Conservation (phyloP, 2,888 invertebrate species). For the Nomada flava region DNA sequence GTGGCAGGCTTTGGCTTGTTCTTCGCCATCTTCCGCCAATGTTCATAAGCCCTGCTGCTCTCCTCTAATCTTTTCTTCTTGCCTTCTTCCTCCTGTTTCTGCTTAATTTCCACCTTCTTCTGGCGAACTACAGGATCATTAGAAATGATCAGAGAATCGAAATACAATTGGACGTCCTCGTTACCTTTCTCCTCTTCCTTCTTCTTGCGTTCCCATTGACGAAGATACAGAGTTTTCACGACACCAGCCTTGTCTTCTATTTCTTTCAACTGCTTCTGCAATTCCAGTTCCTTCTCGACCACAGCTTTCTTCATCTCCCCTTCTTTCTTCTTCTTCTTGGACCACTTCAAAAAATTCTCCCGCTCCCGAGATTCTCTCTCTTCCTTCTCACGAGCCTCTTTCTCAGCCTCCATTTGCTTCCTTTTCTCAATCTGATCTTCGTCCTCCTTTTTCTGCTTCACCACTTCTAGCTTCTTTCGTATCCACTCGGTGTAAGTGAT, state of each 20-base stretch:
- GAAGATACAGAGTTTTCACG: constrained; percentile 79
- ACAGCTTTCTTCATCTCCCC: constrained; percentile 83
- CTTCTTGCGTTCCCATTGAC: constrained; percentile 86
- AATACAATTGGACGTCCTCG: background rate
- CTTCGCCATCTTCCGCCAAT: constrained; percentile 88
- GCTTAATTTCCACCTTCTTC: constrained; percentile 84
- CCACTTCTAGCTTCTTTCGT: constrained; percentile 83
- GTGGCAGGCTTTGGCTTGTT: constrained; percentile 87
- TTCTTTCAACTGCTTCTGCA: constrained; percentile 83
- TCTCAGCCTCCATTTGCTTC: constrained; percentile 70
- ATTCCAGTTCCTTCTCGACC: constrained; percentile 84
- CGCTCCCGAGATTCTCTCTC: constrained; percentile 81
- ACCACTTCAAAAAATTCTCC: constrained; percentile 84
- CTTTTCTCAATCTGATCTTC: constrained; percentile 72
- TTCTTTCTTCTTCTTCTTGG: constrained; percentile 82
- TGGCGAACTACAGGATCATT: constrained; percentile 74
- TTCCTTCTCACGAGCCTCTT: constrained; percentile 76
- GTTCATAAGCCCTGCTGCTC: constrained; percentile 87
- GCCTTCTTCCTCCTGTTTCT: constrained; percentile 85
- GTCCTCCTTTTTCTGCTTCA: constrained; percentile 77
- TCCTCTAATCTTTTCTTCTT: constrained; percentile 85
- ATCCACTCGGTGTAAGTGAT: constrained; percentile 86
- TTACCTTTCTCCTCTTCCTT: constrained; percentile 87
- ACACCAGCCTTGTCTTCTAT: constrained; percentile 74
- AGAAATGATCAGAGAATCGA: background rate